Base-by-base conservation (phyloP, 2,797 vertebrate species). In the Hephaestus fuliginosus region DNA sequence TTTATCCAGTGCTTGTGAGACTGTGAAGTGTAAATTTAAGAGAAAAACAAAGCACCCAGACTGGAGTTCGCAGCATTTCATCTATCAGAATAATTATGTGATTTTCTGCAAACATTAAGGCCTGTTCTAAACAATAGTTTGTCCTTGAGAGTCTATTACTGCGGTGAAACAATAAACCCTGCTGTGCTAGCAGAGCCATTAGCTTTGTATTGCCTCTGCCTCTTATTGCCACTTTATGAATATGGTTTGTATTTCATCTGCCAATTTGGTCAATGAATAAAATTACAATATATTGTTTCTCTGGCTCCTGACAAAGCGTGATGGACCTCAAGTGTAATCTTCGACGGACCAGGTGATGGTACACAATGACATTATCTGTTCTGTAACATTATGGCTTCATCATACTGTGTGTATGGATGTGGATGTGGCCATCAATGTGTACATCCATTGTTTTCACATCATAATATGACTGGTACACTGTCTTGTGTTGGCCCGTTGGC, bases 261-360 rank as follows among this genome's bases (percentile, higher is more conserved):
- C 79, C 89, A 93, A 87, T 93, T 90, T 90, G 80, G 62, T 86
- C 86, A 82, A 89, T 93, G 89, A 93, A 94, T 93, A 92, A 91
- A 92, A 92, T 94, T 79, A 92, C 67, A 86, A 83, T 89, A 76
- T 86, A 66, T 78, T 83, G 69, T 80, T 74, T 72, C 52, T 71
- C 63, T 70, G 61, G 60, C 55, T 63, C 61, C 39, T 80, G 83
- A 78, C 79, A 72, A 70, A 76, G 75, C 57, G 78, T 78, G 86
- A 85, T 84, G 73, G 74, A 86, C 73, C 64, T 14, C 22, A 8
- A 28, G 56, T 78, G 48, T 82, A 76, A 82, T 80, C 30, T 70
- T 22, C 74, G 55, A 63, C 76, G 70, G 74, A 66, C 65, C 36
- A 57, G 3, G 25, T 33, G 77, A 72, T 63, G 30, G 39, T 30